These are phyloP conservation scores for Podabrus alpinus DNA, from an alignment of 2,888 invertebrate species.

Conservation along the genomic window DNA sequence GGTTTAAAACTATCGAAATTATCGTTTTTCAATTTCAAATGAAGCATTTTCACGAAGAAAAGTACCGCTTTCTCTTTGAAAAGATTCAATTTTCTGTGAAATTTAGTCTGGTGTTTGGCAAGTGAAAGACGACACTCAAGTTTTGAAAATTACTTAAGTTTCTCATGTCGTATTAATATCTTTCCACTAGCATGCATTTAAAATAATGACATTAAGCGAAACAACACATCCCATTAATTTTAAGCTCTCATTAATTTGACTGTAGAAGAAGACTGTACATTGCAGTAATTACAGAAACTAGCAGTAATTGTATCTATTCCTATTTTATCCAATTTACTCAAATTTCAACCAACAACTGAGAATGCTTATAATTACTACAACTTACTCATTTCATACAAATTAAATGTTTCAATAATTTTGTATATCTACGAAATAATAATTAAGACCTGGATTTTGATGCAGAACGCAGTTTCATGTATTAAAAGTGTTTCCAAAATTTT, in stretches of 20 bases:
- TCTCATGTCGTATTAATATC: neutral
- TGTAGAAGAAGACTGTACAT: slow-evolving; percentile 17
- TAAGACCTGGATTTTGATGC: neutral
- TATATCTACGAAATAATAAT: neutral
- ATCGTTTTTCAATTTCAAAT: neutral
- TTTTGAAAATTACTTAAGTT: neutral
- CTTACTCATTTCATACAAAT: neutral
- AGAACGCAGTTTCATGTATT: no score
- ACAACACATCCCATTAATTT: slow-evolving; percentile 33
- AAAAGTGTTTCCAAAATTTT: no score
- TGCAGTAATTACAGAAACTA: slow-evolving; percentile 39
- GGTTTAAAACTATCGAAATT: neutral
- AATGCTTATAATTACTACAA: neutral
- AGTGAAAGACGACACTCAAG: neutral
- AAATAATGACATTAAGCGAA: slow-evolving; percentile 26
- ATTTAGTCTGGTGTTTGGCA: neutral
- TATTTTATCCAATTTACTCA: neutral
- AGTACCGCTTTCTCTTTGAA: neutral
- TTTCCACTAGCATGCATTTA: slow-evolving; percentile 12
- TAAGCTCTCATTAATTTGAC: slow-evolving; percentile 36
- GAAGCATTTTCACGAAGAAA: neutral
- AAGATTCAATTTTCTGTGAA: neutral
- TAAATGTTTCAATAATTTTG: neutral
- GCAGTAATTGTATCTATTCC: slow-evolving; percentile 35
- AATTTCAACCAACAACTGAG: neutral